A percentile compares a stretch with the other conserved stretches of the same genome.
Evolutionary conservation across 1,140 invertebrate genomes (phyloP).

Genomic region (Lordiphosa mommai): DNA sequence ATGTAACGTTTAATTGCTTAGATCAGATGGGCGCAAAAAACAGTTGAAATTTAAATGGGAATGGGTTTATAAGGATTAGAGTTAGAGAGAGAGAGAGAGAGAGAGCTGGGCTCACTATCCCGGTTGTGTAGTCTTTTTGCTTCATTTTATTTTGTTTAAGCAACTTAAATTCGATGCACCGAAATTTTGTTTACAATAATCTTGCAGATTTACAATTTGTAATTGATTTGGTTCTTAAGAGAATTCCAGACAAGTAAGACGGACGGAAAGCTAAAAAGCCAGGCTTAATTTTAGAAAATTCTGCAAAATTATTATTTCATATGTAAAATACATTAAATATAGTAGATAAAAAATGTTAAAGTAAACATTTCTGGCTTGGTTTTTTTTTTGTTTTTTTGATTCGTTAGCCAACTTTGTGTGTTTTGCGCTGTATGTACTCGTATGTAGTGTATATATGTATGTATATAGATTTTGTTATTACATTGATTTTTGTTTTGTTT

Average conservation of each 20-base stretch:
- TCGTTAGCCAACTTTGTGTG: slow-evolving; percentile 1
- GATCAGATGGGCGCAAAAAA: slow-evolving; percentile 4
- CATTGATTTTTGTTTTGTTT: slow-evolving; percentile 35
- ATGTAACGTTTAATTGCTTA: slow-evolving; percentile 26
- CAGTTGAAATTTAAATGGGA: background rate
- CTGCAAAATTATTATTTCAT: no score
- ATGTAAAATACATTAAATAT: background rate
- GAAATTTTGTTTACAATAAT: background rate
- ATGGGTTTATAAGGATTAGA: slow-evolving; percentile 8
- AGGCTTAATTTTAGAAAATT: no score
- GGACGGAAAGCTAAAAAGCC: no score
- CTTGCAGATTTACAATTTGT: slow-evolving; percentile 1
- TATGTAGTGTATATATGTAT: slow-evolving; percentile 34
- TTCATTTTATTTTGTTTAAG: background rate
- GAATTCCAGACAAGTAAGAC: no score
- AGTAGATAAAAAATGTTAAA: slow-evolving; percentile 3
- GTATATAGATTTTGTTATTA: slow-evolving; percentile 29
- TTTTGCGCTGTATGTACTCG: slow-evolving; percentile 34
- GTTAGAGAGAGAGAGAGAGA: background rate
- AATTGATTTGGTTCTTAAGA: no score
- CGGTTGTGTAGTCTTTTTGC: background rate
- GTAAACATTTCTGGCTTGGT: slow-evolving; percentile 11
- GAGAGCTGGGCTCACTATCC: slow-evolving; percentile 1
- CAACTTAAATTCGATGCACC: slow-evolving; percentile 4
- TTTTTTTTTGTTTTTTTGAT: background rate